phyloP scores from a whole-genome alignment of 2,797 vertebrate species.

The Poliocrania exsul region DNA sequence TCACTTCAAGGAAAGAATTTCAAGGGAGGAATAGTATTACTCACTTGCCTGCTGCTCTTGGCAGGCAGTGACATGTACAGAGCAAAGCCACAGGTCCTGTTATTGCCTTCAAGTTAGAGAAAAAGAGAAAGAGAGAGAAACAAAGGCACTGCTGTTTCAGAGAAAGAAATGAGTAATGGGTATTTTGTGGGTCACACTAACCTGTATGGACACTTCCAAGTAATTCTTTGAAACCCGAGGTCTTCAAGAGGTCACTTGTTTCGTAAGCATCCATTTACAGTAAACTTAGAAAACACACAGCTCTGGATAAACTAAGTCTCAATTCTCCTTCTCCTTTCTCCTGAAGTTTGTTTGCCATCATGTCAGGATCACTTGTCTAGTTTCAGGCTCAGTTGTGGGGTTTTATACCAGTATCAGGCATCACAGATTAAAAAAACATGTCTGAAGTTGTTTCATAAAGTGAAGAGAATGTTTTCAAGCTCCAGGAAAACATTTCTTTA shows the following conservation, averaged over 20 bases:
- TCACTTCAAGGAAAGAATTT: slow-evolving; percentile 57
- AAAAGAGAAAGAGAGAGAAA: not conserved
- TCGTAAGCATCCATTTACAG: not conserved
- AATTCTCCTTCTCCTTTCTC: not conserved
- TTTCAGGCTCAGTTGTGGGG: not conserved
- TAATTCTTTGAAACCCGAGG: slow-evolving; percentile 15
- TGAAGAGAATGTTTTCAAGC: not conserved
- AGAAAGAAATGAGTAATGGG: slow-evolving; percentile 34
- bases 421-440: not conserved
- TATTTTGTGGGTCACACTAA: slow-evolving; percentile 22
- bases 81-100: slow-evolving; percentile 36
- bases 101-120: slow-evolving; percentile 6
- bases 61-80: slow-evolving; percentile 16
- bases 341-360: not conserved
- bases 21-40: slow-evolving; percentile 48
- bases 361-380: not conserved
- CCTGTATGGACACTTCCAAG: not conserved
- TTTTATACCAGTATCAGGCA: not conserved
- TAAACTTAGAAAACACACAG: not conserved
- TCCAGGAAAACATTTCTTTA: not conserved
- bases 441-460: not conserved
- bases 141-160: slow-evolving; percentile 31
- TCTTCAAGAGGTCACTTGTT: slow-evolving; percentile 15
- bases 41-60: slow-evolving; percentile 41
- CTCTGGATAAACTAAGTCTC: not conserved